phyloP scores from a whole-genome alignment of 2,888 invertebrate genomes.

The Andrena haemorrhoa region DNA sequence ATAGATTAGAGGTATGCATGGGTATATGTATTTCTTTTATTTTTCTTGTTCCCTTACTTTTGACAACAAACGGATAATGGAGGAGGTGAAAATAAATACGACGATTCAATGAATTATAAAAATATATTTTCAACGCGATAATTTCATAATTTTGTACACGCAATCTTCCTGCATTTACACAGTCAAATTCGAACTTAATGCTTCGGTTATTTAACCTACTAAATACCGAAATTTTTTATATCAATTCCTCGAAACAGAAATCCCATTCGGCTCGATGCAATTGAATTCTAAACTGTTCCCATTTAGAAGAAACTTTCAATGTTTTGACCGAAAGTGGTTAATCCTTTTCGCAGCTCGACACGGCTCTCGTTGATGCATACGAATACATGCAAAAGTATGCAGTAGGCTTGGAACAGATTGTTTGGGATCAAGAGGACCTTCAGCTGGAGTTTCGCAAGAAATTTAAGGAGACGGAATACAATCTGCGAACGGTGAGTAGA shows the following conservation, averaged over 20 bases:
- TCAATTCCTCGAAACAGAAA: background rate
- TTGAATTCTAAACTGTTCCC: background rate
- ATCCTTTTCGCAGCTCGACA: conserved; percentile 84
- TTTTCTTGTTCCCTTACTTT: background rate
- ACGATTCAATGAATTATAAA: too few species aligned
- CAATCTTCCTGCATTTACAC: too few species aligned
- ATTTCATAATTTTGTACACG: too few species aligned
- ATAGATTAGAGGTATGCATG: conserved; percentile 84
- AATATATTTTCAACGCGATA: too few species aligned
- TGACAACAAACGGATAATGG: too few species aligned
- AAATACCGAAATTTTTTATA: background rate
- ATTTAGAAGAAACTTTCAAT: background rate
- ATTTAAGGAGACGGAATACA: conserved; percentile 87
- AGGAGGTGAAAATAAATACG: too few species aligned
- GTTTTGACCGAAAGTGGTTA: background rate
- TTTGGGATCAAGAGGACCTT: conserved; percentile 87
- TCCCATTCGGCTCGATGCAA: too few species aligned
- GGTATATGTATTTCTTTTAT: conserved; percentile 35
- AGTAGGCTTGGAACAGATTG: conserved; percentile 89
- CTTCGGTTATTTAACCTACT: too few species aligned
- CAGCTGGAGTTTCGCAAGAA: conserved; percentile 85
- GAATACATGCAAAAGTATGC: conserved; percentile 90
- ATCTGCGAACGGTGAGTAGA: conserved; percentile 86
- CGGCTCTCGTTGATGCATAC: conserved; percentile 87
- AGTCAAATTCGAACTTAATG: too few species aligned